These are phyloP conservation scores for Pararge aegeria DNA, from an alignment of 1,140 invertebrate genomes.

Conservation along the genomic window DNA sequence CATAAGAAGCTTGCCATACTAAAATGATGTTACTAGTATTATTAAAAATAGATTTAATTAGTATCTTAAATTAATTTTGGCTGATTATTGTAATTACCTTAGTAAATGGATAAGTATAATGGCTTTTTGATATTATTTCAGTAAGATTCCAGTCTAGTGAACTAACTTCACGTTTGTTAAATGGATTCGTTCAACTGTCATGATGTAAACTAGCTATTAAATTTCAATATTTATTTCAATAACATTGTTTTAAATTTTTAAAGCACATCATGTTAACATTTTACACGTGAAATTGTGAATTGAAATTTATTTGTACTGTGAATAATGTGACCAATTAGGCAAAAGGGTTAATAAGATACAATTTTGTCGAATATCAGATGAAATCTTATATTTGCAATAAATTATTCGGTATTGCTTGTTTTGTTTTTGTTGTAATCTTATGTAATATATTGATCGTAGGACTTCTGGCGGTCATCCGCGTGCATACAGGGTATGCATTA, in stretches of 20 bases:
- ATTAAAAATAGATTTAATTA: neutral
- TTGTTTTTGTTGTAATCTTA: neutral
- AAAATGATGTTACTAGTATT: neutral
- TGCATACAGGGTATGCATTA: too few species aligned
- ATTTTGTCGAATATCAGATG: constrained; percentile 28
- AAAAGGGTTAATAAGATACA: constrained; percentile 29
- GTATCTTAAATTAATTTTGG: neutral
- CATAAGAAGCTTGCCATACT: neutral
- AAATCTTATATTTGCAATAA: constrained; percentile 34
- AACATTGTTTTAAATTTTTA: neutral
- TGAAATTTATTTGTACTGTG: constrained; percentile 20
- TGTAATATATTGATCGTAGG: too few species aligned
- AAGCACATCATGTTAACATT: neutral
- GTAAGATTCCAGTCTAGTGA: too few species aligned
- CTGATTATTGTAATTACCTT: too few species aligned
- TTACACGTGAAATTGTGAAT: constrained; percentile 3
- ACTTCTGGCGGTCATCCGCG: too few species aligned
- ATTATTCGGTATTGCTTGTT: constrained; percentile 2
- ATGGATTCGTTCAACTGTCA: too few species aligned
- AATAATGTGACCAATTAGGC: constrained; percentile 29
- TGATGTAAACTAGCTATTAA: too few species aligned
- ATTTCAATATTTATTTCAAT: too few species aligned
- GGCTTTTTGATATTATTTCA: too few species aligned
- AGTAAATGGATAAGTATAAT: too few species aligned
- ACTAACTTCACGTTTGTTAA: too few species aligned